Percentiles rank a stretch among this genome's conserved stretches.
phyloP scores from a whole-genome alignment of 2,888 invertebrate species.

The Ichneumoninae sp. region DNA sequence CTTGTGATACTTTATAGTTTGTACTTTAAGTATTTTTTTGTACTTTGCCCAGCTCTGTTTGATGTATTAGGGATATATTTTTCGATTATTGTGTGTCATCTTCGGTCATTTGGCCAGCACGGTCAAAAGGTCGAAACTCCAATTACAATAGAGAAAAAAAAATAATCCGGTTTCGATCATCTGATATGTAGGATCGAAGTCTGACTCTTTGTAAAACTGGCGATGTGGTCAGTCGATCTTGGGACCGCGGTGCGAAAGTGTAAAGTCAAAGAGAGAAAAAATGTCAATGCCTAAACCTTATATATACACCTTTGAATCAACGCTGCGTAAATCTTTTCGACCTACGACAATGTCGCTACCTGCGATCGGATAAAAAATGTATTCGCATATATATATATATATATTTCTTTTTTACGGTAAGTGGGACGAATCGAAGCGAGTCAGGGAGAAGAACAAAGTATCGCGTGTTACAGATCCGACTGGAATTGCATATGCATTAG shows the following conservation, averaged over 20 bases:
- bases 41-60: too few species aligned
- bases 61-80: too few species aligned
- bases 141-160: not conserved
- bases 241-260: conserved; percentile 20
- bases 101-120: too few species aligned
- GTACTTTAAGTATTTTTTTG: too few species aligned
- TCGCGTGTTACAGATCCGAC: conserved; percentile 52
- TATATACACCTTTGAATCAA: not conserved
- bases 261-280: conserved; percentile 4
- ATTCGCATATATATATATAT: not conserved
- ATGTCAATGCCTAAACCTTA: not conserved
- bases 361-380: not conserved
- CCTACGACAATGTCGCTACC: conserved; percentile 24
- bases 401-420: not conserved
- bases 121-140: not conserved
- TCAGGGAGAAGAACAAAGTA: conserved; percentile 57
- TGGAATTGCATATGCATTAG: conserved; percentile 47
- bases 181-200: not conserved
- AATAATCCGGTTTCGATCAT: not conserved
- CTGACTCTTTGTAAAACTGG: conserved; percentile 4
- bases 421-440: conserved; percentile 60
- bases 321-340: conserved; percentile 4
- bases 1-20: too few species aligned
- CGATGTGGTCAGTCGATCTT: conserved; percentile 7
- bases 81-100: not conserved